A percentile compares a stretch with the other conserved stretches of the same genome.
These are phyloP conservation scores for Napeogenes inachia DNA, from an alignment of 2,888 invertebrate species.

Conservation along the genomic window DNA sequence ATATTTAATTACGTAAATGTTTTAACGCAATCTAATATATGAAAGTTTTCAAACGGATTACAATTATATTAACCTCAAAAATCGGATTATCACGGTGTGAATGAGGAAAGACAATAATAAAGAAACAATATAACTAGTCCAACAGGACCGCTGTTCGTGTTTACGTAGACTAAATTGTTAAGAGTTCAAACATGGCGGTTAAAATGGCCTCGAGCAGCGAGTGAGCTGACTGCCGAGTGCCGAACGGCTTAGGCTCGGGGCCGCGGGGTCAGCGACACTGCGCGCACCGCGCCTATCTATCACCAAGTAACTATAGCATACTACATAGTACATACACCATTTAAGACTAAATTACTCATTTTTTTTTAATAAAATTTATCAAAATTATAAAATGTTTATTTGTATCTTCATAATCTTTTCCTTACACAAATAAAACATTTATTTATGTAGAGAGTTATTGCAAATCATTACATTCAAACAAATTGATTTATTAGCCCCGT, in stretches of 20 bases:
- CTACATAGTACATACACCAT: background rate
- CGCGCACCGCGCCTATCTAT: conserved; percentile 39
- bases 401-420: background rate
- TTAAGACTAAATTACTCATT: too few relatives aligned
- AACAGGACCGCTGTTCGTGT: background rate
- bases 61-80: too few relatives aligned
- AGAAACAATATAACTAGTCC: background rate
- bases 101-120: too few relatives aligned
- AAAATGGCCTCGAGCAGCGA: conserved; percentile 39
- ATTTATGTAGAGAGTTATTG: background rate
- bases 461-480: background rate
- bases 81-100: too few relatives aligned
- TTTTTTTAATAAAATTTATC: too few relatives aligned
- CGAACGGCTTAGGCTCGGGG: conserved; percentile 50
- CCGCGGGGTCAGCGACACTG: conserved; percentile 71
- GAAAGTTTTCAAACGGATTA: too few relatives aligned
- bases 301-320: conserved; percentile 32
- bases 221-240: conserved; percentile 20
- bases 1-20: too few relatives aligned
- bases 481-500: too few relatives aligned
- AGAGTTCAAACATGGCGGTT: conserved; percentile 7
- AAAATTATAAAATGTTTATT: too few relatives aligned
- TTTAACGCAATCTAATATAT: too few relatives aligned
- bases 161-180: background rate
- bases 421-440: conserved; percentile 9